These are phyloP conservation scores for Patiria miniata DNA, from an alignment of 35 echinoderm and acorn worm genomes.

Conservation along the genomic window DNA sequence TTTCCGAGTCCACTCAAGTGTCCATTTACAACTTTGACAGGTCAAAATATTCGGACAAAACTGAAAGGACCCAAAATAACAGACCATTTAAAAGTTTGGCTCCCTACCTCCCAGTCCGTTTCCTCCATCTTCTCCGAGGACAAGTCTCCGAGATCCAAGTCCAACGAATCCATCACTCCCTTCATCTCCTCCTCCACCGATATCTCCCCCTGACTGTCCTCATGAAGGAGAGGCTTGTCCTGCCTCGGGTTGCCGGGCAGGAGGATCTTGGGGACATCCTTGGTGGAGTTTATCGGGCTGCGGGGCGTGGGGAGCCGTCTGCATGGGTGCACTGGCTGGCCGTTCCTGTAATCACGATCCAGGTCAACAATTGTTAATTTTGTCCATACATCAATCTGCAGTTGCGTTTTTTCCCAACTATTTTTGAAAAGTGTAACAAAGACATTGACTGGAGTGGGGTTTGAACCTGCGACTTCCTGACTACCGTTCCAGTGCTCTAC, in stretches of 20 bases:
- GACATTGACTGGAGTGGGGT: too few species aligned
- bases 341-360: conserved; percentile 21
- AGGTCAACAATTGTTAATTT: too few species aligned
- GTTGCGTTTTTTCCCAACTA: not conserved
- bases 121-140: conserved; percentile 61
- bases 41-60: too few species aligned
- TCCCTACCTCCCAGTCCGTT: conserved; percentile 87
- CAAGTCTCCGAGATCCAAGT: conserved; percentile 88
- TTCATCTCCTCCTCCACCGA: not conserved
- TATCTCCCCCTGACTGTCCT: not conserved
- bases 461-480: too few species aligned
- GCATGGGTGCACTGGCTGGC: conserved; percentile 22
- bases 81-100: too few species aligned
- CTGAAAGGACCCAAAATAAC: too few species aligned
- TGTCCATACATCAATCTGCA: too few species aligned
- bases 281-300: not conserved
- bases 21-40: too few species aligned
- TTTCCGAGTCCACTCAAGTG: too few species aligned
- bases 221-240: not conserved
- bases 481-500: too few species aligned
- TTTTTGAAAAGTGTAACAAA: too few species aligned
- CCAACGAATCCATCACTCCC: conserved; percentile 56
- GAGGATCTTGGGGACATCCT: not conserved
- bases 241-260: not conserved
- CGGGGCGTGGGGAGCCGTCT: not conserved